Evolutionary conservation across 2,113 vertebrate species (phyloP), one percentile per base, ranked within the genome.

Genomic region (Okapia johnstoni): DNA sequence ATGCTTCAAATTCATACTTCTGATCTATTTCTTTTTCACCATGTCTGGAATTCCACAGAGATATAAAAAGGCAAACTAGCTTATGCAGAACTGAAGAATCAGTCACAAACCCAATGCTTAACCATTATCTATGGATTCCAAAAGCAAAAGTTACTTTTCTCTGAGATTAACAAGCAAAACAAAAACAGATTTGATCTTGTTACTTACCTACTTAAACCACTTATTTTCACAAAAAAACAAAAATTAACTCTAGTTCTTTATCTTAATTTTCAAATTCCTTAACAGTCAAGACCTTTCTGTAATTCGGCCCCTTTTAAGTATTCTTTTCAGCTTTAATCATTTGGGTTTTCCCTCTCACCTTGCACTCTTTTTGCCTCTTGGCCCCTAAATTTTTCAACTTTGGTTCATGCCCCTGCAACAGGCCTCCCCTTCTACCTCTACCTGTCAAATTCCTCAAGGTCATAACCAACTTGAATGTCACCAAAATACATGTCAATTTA

Each of bases 1-100:
- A 76, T 43, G 73, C 61, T 88, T 94, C 76, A 76, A 19, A 57
- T 26, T 84, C 46, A 46, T 63, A 81, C 26, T 95, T 96, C 79
- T 81, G 63, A 95, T 70, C 63, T 92, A 85, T 73, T 95, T 96
- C 77, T 94, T 97, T 92, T 84, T 84, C 11, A 84, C 15, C 66
- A 52, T 48, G 33, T 30, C 40, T 97, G 36, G 58, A 86, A 96
- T 92, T 96, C 88, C 81, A 85, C 0, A 61, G 50, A 87, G 61
- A 95, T 57, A 73, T 5, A 94, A 93, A 96, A 91, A 94, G 40
- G 50, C 89, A 93, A 95, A 90, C n/a, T 26, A 58, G 19, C 54
- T 90, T 88, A 93, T 21, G 36, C 12, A 76, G 36, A 8, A 3
- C 55, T 77, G 50, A 95, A 96, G 28, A 89, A 92, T 73, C 88